Evolutionary conservation across 2,888 invertebrate species (phyloP), one percentile per base, ranked within the genome.

Genomic region (Nymphalis polychloros): DNA sequence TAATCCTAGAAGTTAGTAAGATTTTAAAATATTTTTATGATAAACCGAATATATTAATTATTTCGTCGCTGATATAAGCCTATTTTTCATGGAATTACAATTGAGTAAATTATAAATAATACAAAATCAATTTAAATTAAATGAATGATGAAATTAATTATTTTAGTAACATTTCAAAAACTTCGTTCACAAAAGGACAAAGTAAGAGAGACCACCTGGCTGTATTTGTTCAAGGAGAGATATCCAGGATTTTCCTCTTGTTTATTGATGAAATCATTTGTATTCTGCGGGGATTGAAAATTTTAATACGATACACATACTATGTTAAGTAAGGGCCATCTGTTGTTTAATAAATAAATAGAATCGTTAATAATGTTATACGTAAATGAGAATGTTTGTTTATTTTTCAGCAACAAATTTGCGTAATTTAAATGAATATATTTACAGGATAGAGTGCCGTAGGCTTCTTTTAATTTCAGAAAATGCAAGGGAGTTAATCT

Each of bases 221-320:
- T 35, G 46, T 55, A 6, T 31, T 31, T 52, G 63, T 52, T 60
- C 68, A 48, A 53, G 63, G 68, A 53, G 48, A 64, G 53, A 63
- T 60, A 35, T 59, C 63, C 68, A 68, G 68, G 63, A 68, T 68
- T 68, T 68, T 68, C 63, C 68, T 68, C 68, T 59, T 68, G 63
- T 50, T 63, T 68, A 68, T 68, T 68, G 53, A 68, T 68, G 63
- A 60, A 63, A 60, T 19, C 59, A 68, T 68, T 68, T 64, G 68
- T 68, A 68, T 68, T 63, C 67, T 27, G 59, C 20, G 52, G 46
- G 46, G 52, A 41, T n/a, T 19, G 31, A 17, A 63, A 63, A 68
- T 63, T 67, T 52, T 57, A 68, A 59, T 67, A 64, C 59, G 62
- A 27, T 31, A 31, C 31, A 53, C 20, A 10, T 20, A 13, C 16